These are phyloP conservation scores for Octopus bimaculoides DNA, from an alignment of 1,140 invertebrate species.

Conservation along the genomic window DNA sequence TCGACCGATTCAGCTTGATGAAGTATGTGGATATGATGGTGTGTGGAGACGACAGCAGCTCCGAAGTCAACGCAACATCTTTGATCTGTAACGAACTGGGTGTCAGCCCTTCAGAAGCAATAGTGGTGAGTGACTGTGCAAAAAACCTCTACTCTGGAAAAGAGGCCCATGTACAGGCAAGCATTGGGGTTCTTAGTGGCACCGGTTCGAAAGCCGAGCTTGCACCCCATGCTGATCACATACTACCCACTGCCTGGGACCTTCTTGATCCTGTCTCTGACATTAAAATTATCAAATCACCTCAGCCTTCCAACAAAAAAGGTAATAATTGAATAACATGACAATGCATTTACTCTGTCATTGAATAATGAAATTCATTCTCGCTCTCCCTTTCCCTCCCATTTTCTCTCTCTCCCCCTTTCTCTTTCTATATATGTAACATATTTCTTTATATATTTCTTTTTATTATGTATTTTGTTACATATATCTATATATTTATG, in stretches of 20 bases:
- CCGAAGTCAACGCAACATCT: slow-evolving; percentile 28
- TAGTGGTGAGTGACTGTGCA: slow-evolving; percentile 60
- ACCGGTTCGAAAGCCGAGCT: slow-evolving; percentile 39
- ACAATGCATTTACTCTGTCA: background rate
- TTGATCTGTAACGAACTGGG: slow-evolving; percentile 56
- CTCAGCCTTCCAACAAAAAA: background rate
- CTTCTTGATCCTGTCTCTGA: slow-evolving; percentile 24
- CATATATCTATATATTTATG: no score
- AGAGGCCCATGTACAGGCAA: slow-evolving; percentile 52
- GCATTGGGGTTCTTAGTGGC: slow-evolving; percentile 57
- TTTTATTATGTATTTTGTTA: no score
- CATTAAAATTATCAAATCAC: background rate
- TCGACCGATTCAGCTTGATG: slow-evolving; percentile 47
- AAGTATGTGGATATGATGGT: slow-evolving; percentile 57
- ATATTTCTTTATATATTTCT: no score
- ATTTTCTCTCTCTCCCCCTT: background rate
- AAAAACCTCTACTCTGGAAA: slow-evolving; percentile 57
- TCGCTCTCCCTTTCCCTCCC: background rate
- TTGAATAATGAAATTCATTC: background rate
- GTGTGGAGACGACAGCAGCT: slow-evolving; percentile 59
- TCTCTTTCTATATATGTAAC: background rate
- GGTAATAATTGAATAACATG: background rate
- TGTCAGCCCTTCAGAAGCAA: slow-evolving; percentile 47
- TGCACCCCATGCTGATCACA: slow-evolving; percentile 39
- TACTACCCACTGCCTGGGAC: slow-evolving; percentile 38